Base-by-base conservation (phyloP, 2,797 vertebrate genomes). In the Microchirus variegatus region DNA sequence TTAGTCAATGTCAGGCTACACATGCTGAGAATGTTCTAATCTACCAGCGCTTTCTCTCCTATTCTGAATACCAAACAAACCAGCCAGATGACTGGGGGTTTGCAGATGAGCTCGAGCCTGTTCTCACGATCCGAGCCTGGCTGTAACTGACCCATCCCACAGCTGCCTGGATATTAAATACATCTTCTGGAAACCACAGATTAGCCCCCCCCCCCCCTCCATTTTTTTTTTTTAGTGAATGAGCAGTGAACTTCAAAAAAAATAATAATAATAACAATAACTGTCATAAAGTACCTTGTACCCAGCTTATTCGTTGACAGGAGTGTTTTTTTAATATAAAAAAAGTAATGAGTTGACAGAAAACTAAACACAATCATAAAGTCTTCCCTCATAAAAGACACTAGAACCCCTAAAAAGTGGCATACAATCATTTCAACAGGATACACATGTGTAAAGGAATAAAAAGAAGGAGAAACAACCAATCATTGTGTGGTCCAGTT, bases 1-100 rank as follows among this genome's bases (percentile, higher is more conserved):
- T 97, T 95, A 96, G 94, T 96, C 93, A 22, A 94, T 92, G 95
- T 95, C 92, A 92, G 96, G 94, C 95, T 96, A 95, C 94, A 95
- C 95, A 96, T 97, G 95, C 96, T 95, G 94, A 95, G 94, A 94
- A 95, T 92, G 94, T 94, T 93, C 93, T 94, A 95, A 94, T 95
- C 94, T 94, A 96, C 93, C 95, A 91, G 94, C 93, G 89, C 64
- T 91, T 91, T 88, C 91, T 90, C 90, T 91, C 93, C 91, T 73
- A 88, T 94, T 93, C 80, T 89, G 87, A 93, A 94, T 93, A 91
- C 90, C 92, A 75, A 93, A 92, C 91, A 93, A 93, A 94, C 91
- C 92, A 93, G 92, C 90, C 89, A 85, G 9, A 88, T 86, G 35
- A 91, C 91, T 91, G 89, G 90, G 90, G 65, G 61, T 62, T 80